Evolutionary conservation across 1,140 invertebrate species (phyloP).

Genomic region (Drosophila grimshawi): DNA sequence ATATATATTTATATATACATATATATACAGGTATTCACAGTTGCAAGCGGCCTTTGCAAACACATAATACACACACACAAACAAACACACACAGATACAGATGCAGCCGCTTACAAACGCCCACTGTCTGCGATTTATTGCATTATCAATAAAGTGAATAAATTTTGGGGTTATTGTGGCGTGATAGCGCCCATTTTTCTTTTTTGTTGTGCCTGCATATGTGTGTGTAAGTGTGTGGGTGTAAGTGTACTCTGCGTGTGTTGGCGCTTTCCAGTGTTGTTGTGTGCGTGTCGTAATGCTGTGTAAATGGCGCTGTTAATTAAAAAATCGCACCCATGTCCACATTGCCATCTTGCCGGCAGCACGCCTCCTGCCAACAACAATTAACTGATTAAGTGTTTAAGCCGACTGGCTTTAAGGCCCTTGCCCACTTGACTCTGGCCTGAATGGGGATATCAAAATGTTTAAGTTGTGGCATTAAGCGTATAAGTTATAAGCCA

Average conservation of each 20-base stretch:
- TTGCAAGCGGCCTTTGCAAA: constrained; percentile 33
- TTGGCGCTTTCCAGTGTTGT: neutral
- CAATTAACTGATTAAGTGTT: constrained; percentile 81
- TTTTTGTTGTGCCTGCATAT: constrained; percentile 45
- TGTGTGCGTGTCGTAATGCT: constrained; percentile 60
- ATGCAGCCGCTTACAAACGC: constrained; percentile 33
- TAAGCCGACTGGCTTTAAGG: constrained; percentile 69
- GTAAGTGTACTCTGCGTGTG: no score
- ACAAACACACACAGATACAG: constrained; percentile 27
- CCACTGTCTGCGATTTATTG: constrained; percentile 79
- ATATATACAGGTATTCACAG: constrained; percentile 33
- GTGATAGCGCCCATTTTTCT: constrained; percentile 81
- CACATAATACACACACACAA: constrained; percentile 30
- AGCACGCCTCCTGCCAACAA: constrained; percentile 53
- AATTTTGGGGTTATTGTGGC: constrained; percentile 84
- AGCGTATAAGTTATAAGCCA: neutral
- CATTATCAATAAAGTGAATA: constrained; percentile 84
- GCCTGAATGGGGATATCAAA: neutral
- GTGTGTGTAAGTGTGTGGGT: neutral
- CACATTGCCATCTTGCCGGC: constrained; percentile 19
- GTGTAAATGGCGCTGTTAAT: constrained; percentile 82
- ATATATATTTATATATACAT: constrained; percentile 2
- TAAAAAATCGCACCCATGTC: constrained; percentile 67
- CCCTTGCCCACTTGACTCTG: constrained; percentile 30
- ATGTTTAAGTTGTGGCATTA: constrained; percentile 16